A percentile compares a stretch with the other conserved stretches of the same genome.
Conservation (phyloP, 2,888 invertebrate genomes). For the Metopia argyrocephala region DNA sequence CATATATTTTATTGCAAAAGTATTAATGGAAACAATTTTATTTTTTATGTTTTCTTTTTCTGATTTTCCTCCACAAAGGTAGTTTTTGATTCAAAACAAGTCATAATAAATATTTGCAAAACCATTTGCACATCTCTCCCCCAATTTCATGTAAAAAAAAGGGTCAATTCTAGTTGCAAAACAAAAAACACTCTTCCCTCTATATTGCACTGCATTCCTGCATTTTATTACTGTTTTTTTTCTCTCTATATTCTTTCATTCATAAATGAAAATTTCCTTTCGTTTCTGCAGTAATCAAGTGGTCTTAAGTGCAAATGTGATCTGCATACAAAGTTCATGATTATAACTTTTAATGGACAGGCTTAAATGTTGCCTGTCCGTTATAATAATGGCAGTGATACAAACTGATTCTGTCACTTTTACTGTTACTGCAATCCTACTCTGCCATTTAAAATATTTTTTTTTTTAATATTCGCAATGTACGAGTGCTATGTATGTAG, state of each 20-base stretch:
- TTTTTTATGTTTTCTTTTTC: too few relatives aligned
- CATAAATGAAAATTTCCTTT: constrained; percentile 41
- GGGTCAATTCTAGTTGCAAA: too few relatives aligned
- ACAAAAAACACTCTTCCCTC: too few relatives aligned
- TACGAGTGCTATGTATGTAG: too few relatives aligned
- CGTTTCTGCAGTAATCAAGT: constrained; percentile 48
- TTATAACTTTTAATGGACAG: constrained; percentile 55
- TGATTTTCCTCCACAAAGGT: too few relatives aligned
- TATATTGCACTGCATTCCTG: neutral
- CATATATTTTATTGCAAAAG: too few relatives aligned
- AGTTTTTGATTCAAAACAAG: too few relatives aligned
- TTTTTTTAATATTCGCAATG: neutral
- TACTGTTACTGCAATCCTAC: neutral
- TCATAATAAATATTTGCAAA: too few relatives aligned
- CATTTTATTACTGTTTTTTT: neutral
- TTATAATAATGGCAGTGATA: neutral
- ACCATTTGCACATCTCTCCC: too few relatives aligned
- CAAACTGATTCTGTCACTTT: neutral
- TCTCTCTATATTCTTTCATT: neutral
- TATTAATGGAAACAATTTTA: too few relatives aligned
- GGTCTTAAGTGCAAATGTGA: constrained; percentile 49
- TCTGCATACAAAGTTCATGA: constrained; percentile 60
- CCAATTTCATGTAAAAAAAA: too few relatives aligned
- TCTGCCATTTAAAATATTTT: neutral
- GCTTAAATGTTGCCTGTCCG: constrained; percentile 31